Conservation (phyloP, 2,888 invertebrate genomes). For the Blastobasis lacticolella region DNA sequence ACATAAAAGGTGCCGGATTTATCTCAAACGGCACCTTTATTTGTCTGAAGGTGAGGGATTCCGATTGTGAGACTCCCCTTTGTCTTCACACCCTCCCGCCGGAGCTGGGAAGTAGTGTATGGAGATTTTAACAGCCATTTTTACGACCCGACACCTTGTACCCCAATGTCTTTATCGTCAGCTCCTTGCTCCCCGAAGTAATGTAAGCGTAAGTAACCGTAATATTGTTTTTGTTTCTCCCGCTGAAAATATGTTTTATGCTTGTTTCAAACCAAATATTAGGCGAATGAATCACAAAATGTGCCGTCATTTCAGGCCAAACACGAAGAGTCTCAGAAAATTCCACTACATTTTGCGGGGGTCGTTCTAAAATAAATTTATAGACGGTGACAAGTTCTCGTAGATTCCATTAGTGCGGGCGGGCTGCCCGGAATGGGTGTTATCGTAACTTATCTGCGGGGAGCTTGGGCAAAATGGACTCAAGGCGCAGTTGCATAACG, state of each 20-base stretch:
- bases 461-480: background rate
- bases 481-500: background rate
- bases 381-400: slow-evolving; percentile 2
- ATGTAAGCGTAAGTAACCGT: too few relatives aligned
- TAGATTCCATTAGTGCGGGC: slow-evolving; percentile 1
- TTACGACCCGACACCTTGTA: too few relatives aligned
- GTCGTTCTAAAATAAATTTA: slow-evolving; percentile 1
- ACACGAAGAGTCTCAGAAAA: too few relatives aligned
- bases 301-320: too few relatives aligned
- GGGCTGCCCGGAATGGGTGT: background rate
- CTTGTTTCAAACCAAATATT: too few relatives aligned
- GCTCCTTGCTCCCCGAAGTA: too few relatives aligned
- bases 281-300: too few relatives aligned
- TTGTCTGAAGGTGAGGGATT: background rate
- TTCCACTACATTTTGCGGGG: background rate
- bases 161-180: too few relatives aligned
- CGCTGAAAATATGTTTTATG: too few relatives aligned
- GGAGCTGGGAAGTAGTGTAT: too few relatives aligned
- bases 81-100: background rate
- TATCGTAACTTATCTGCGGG: background rate
- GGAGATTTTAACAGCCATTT: too few relatives aligned
- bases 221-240: too few relatives aligned
- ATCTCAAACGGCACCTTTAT: background rate
- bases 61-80: background rate
- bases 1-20: background rate